Conservation (phyloP, 1,140 invertebrate species). For the Euura saliciscinereae region DNA sequence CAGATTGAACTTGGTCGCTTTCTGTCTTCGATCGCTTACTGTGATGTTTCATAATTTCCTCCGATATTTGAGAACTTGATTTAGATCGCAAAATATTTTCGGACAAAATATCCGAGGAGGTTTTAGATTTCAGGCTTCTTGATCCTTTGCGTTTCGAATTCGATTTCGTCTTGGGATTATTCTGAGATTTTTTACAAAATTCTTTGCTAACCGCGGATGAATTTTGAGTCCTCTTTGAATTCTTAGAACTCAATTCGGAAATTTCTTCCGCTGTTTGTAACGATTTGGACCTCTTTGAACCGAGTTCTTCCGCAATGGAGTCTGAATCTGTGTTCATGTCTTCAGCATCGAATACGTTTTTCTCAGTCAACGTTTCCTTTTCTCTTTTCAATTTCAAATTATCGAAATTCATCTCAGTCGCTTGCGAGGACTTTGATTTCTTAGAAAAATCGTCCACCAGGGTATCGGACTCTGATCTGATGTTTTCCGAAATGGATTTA, state of each 20-base stretch:
- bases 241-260: slow-evolving; percentile 25
- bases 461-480: slow-evolving; percentile 49
- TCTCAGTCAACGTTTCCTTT: neutral
- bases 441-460: slow-evolving; percentile 50
- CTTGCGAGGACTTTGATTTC: slow-evolving; percentile 22
- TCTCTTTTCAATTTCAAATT: neutral
- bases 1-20: slow-evolving; percentile 31
- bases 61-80: slow-evolving; percentile 31
- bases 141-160: slow-evolving; percentile 49
- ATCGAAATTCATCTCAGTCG: neutral
- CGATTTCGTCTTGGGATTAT: slow-evolving; percentile 35
- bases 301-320: slow-evolving; percentile 23
- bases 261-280: slow-evolving; percentile 34
- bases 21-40: slow-evolving; percentile 48
- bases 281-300: slow-evolving; percentile 33
- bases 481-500: slow-evolving; percentile 30
- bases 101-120: slow-evolving; percentile 29
- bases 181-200: slow-evolving; percentile 38
- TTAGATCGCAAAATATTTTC: slow-evolving; percentile 42
- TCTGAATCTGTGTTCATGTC: slow-evolving; percentile 27
- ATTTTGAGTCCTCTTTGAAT: slow-evolving; percentile 38
- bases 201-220: slow-evolving; percentile 36
- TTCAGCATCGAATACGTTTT: neutral
- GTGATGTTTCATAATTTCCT: slow-evolving; percentile 38
- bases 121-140: slow-evolving; percentile 46